Evolutionary conservation across 2,888 invertebrate species (phyloP).

Genomic region (Pterobdella sp.): DNA sequence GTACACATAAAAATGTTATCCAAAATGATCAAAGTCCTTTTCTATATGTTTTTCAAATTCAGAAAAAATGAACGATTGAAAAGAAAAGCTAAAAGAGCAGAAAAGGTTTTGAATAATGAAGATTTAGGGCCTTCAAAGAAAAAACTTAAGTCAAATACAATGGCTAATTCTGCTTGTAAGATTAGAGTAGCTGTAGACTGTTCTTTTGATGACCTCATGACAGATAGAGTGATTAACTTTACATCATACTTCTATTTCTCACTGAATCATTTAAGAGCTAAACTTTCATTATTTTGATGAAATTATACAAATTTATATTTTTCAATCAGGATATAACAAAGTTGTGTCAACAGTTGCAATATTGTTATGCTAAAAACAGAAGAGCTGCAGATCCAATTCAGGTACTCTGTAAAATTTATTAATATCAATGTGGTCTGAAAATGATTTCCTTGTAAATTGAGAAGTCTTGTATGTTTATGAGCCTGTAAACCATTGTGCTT

Average conservation of each 20-base stretch:
- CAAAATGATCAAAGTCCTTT: background rate
- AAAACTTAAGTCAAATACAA: conserved; percentile 63
- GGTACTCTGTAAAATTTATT: conserved; percentile 38
- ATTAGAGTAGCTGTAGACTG: conserved; percentile 74
- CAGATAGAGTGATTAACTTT: conserved; percentile 61
- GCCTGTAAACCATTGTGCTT: background rate
- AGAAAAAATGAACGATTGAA: conserved; percentile 27
- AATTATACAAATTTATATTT: background rate
- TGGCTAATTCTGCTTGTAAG: conserved; percentile 60
- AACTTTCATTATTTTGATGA: background rate
- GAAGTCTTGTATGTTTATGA: background rate
- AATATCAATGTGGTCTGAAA: background rate
- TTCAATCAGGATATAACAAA: conserved; percentile 65
- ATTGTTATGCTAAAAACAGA: conserved; percentile 83
- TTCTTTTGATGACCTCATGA: conserved; percentile 84
- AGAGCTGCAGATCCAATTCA: conserved; percentile 67
- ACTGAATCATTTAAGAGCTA: no score
- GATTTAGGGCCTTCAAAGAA: conserved; percentile 64
- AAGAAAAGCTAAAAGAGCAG: conserved; percentile 61
- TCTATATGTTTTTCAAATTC: no score
- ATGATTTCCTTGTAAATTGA: background rate
- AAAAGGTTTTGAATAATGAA: conserved; percentile 60
- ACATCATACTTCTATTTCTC: no score
- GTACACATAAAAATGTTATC: conserved; percentile 20
- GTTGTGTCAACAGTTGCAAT: conserved; percentile 77